These are phyloP conservation scores for Sternarchorhynchus goeldii DNA, from an alignment of 2,797 vertebrate genomes.

Conservation along the genomic window DNA sequence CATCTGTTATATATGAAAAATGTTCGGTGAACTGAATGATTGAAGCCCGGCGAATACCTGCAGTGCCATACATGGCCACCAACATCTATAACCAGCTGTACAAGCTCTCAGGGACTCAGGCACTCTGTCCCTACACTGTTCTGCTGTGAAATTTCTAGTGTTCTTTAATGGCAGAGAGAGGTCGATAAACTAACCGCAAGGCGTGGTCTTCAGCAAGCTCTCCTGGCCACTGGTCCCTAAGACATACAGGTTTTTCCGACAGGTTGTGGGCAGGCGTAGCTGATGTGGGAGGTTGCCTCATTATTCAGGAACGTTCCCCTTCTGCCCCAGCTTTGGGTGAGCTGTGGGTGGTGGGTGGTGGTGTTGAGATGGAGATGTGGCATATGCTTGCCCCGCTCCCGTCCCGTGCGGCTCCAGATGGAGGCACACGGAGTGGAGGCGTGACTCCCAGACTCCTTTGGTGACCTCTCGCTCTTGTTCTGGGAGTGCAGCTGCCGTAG, in stretches of 20 bases:
- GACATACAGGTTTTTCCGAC: constrained; percentile 19
- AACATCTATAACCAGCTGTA: neutral
- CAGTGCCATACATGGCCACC: neutral
- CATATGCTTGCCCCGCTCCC: constrained; percentile 56
- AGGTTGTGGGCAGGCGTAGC: constrained; percentile 31
- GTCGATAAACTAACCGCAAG: constrained; percentile 3
- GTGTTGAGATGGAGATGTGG: constrained; percentile 56
- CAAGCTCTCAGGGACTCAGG: neutral
- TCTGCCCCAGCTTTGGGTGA: constrained; percentile 26
- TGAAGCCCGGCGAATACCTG: neutral
- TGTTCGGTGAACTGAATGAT: neutral
- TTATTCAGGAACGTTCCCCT: constrained; percentile 41
- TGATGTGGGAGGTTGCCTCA: constrained; percentile 38
- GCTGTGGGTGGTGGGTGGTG: neutral
- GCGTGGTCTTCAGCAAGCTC: neutral
- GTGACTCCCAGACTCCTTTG: constrained; percentile 56
- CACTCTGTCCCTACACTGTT: neutral
- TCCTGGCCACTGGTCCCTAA: constrained; percentile 14
- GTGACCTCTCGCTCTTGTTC: constrained; percentile 57
- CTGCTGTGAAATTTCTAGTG: neutral
- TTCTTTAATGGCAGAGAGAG: constrained; percentile 19
- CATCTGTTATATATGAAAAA: neutral
- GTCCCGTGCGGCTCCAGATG: constrained; percentile 56
- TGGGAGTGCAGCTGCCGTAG: constrained; percentile 58
- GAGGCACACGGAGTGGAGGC: constrained; percentile 55